Percentiles rank a stretch among this genome's conserved stretches.
These are phyloP conservation scores for Helobdella robusta DNA, from an alignment of 2,888 invertebrate genomes.

Conservation along the genomic window DNA sequence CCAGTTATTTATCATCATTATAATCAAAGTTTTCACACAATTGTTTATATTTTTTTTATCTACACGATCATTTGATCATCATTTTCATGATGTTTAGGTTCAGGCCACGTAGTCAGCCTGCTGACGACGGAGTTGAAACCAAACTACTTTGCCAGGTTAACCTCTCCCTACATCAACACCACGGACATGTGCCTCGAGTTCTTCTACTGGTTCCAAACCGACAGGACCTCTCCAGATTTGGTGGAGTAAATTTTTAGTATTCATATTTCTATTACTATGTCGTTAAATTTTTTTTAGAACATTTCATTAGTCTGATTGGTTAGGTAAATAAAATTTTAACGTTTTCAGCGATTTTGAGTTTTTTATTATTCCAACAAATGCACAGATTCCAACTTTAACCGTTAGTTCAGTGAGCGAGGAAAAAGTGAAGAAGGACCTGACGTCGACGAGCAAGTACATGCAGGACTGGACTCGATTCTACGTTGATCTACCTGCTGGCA, in stretches of 20 bases:
- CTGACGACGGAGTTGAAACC: slow-evolving; percentile 22
- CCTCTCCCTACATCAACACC: slow-evolving; percentile 26
- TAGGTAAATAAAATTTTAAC: too few species aligned
- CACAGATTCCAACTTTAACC: not conserved
- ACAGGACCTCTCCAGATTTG: not conserved
- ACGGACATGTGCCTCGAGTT: slow-evolving; percentile 26
- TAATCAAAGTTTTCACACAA: too few species aligned
- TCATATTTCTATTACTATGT: too few species aligned
- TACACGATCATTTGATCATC: too few species aligned
- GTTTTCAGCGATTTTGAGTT: too few species aligned
- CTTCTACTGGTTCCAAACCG: slow-evolving; percentile 28
- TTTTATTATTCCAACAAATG: too few species aligned
- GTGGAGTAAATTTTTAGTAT: too few species aligned
- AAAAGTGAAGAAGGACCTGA: not conserved
- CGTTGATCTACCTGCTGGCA: slow-evolving; percentile 10
- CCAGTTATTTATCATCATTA: too few species aligned
- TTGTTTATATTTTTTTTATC: too few species aligned
- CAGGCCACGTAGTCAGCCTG: slow-evolving; percentile 27
- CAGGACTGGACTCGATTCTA: slow-evolving; percentile 19
- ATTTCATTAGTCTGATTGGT: too few species aligned
- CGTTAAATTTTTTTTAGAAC: too few species aligned
- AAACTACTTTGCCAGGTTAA: slow-evolving; percentile 21
- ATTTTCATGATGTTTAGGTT: too few species aligned
- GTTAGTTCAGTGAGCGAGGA: not conserved
- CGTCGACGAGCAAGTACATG: not conserved